phyloP scores from a whole-genome alignment of 2,888 invertebrate genomes.

The Allolobophora icterica region DNA sequence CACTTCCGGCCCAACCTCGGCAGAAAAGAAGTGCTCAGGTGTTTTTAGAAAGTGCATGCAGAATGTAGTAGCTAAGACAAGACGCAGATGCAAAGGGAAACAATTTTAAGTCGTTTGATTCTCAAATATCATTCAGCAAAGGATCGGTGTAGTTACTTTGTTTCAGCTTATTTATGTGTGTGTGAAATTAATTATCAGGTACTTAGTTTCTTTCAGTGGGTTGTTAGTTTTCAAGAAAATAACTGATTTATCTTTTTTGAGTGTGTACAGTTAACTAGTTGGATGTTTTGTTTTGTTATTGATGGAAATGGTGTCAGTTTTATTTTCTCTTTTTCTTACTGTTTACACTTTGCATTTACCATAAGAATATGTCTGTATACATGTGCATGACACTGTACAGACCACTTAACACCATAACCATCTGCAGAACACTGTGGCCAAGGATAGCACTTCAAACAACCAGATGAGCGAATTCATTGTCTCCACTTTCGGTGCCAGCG shows the following conservation, averaged over 20 bases:
- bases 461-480: too few species aligned
- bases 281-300: neutral
- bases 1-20: too few species aligned
- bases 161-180: neutral
- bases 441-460: too few species aligned
- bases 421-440: too few species aligned
- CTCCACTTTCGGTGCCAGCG: too few species aligned
- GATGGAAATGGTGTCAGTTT: neutral
- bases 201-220: neutral
- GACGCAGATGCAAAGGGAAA: too few species aligned
- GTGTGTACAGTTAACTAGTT: neutral
- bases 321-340: neutral
- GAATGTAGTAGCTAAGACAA: too few species aligned
- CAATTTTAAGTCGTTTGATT: neutral
- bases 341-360: neutral
- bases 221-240: neutral
- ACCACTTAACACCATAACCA: too few species aligned
- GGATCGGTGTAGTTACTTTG: neutral
- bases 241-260: neutral
- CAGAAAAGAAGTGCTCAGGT: too few species aligned
- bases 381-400: too few species aligned
- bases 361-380: too few species aligned
- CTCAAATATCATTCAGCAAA: neutral
- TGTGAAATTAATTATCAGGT: neutral
- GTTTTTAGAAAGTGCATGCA: too few species aligned